Base-by-base conservation (phyloP, 2,797 vertebrate species). In the Acanthurus lineatus region DNA sequence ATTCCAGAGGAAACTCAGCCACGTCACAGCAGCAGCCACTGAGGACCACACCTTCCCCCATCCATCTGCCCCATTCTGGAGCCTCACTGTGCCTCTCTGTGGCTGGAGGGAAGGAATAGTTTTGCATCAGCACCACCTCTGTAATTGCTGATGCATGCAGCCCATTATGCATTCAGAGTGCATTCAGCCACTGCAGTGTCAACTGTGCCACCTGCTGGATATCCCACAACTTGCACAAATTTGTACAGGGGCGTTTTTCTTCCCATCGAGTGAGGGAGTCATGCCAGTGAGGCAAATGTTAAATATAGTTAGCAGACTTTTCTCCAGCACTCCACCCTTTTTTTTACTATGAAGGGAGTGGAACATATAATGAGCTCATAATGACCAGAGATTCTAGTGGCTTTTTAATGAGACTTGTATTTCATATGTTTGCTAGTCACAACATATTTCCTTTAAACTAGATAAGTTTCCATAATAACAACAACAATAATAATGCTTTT, bases 121-220 rank as follows among this genome's bases (percentile, higher is more conserved):
- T 84, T 85, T 72, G 74, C 85, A 86, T 86, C 83, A 92, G 81
- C 82, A 77, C 44, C 83, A 73, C 68, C 73, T 85, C 83, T 78
- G 66, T 79, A 86, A 82, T 49, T 87, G 89, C 89, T 93, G 88
- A 93, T 80, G 82, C 86, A 90, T 73, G 73, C 73, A 83, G 67
- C 66, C 17, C 61, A 84, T 91, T 89, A 79, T 89, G 81, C 85
- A 87, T 91, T 89, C 84, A 77, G 64, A 54, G 57, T 68, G 80
- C 81, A 79, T 89, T 71, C 73, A 28, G 57, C 40, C 47, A 66
- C 82, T 87, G 86, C 82, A 88, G 88, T 32, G 69, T 82, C 76
- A 88, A 89, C 89, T 82, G 48, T 85, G 91, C 92, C 92, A 84
- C 85, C 92, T 94, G 84, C 90, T 94, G 93, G 93, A 86, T 59